A percentile compares a stretch with the other conserved stretches of the same genome.
phyloP scores from a whole-genome alignment of 2,888 invertebrate species.

The Yponomeuta evonymella region DNA sequence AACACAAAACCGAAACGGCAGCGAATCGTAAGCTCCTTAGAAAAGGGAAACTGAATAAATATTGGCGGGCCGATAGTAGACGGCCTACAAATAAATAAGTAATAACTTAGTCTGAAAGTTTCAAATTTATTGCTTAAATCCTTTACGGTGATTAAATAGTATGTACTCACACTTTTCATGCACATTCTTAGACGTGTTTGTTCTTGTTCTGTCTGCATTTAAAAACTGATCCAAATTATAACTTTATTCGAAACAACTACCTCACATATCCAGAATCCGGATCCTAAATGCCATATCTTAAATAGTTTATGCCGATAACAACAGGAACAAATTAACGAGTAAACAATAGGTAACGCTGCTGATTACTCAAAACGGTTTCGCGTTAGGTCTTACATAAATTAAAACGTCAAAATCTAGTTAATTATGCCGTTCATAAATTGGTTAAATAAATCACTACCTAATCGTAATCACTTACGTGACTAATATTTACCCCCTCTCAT shows the following conservation, averaged over 20 bases:
- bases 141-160: not conserved
- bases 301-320: not conserved
- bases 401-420: no score
- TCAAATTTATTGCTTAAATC: not conserved
- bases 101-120: not conserved
- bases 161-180: no score
- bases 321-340: not conserved
- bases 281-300: no score
- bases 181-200: no score
- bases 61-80: constrained; percentile 31
- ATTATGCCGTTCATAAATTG: no score
- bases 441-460: no score
- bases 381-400: not conserved
- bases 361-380: not conserved
- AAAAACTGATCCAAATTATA: no score
- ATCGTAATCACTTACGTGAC: no score
- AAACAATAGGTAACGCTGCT: not conserved
- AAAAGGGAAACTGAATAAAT: constrained; percentile 60
- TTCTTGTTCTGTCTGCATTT: no score
- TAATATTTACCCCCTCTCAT: no score
- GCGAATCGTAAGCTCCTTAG: constrained; percentile 69
- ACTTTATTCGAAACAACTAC: no score
- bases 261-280: no score
- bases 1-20: constrained; percentile 60
- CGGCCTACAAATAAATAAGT: constrained; percentile 9